Base-by-base conservation (phyloP, 2,888 invertebrate species). In the Trisateles emortualis region DNA sequence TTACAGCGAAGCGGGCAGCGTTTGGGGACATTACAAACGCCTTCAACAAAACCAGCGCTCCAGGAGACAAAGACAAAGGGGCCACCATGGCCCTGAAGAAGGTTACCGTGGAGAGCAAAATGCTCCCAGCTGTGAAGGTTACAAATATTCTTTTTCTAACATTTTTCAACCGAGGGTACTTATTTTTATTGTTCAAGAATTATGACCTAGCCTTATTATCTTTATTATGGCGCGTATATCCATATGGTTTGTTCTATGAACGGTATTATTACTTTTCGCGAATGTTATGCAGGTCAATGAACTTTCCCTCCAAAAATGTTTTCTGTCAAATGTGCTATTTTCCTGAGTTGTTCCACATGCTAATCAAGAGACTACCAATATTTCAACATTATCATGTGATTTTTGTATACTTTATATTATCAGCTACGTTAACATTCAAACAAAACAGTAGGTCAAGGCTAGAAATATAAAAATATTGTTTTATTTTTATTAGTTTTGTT, bases 1-100 rank as follows among this genome's bases (percentile, higher is more conserved):
- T 94, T 67, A 94, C 94, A 44, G 94, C 95, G 3, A 98, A 97
- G 84, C 93, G 98, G 74, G 96, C 97, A 35, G 98, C 97, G 2
- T 95, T 98, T 78, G 97, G 96, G 58, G 98, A 98, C 84, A 95
- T 98, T 66, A 97, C 97, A 44, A 97, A 97, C 88, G 96, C 95
- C 62, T 86, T 90, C 67, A 87, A 90, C 72, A 93, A 93, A 69
- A 81, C 90, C 38, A 78, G 75, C 46, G 86, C 78, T 11, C 77
- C 80, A 43, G 86, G 86, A 53, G 88, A 90, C 43, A 87, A 90
- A 55, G 86, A 88, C 53, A 90, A 92, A 75, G 74, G 76, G 10
- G 46, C 48, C 45, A 44, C 55, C 59, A 79, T 84, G 76, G 80
- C 81, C 46, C 73, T 88, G 38, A 94, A 91, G 74, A 94, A 91